Evolutionary conservation across 2,113 vertebrate species (phyloP).

Genomic region (Scomber colias): DNA sequence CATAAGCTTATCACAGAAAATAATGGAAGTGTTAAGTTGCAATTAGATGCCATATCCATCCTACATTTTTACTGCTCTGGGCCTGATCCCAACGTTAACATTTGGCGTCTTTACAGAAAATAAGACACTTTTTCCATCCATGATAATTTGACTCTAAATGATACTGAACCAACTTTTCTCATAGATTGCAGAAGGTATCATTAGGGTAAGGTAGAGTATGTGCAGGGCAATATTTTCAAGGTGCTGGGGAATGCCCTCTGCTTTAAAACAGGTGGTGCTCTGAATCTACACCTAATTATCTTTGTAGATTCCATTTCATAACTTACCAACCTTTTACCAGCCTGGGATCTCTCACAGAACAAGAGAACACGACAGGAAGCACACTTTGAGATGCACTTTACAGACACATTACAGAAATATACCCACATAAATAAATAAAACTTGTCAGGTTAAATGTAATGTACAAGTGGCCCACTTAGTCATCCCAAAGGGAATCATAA

Average conservation of each 20-base stretch:
- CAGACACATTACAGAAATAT: not conserved
- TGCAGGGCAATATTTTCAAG: not conserved
- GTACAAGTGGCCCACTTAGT: not conserved
- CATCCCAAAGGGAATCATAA: not conserved
- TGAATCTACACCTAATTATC: not conserved
- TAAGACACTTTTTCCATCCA: no score
- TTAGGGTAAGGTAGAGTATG: no score
- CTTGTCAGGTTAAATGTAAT: not conserved
- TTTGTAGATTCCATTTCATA: not conserved
- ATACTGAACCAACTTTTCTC: no score
- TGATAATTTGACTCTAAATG: no score
- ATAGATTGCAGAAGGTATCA: no score
- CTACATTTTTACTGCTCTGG: no score
- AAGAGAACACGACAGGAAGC: not conserved
- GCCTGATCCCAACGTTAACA: no score
- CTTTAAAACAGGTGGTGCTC: no score
- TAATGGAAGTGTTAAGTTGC: no score
- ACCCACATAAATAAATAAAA: constrained; percentile 7
- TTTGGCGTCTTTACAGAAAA: no score
- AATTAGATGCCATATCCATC: no score
- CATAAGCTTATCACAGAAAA: no score
- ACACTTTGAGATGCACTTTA: not conserved
- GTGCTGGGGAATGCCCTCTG: not conserved
- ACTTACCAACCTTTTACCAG: not conserved
- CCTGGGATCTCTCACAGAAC: not conserved